Base-by-base conservation (phyloP, 92 coral and sea anemone genomes). In the Phenganax subtilis region DNA sequence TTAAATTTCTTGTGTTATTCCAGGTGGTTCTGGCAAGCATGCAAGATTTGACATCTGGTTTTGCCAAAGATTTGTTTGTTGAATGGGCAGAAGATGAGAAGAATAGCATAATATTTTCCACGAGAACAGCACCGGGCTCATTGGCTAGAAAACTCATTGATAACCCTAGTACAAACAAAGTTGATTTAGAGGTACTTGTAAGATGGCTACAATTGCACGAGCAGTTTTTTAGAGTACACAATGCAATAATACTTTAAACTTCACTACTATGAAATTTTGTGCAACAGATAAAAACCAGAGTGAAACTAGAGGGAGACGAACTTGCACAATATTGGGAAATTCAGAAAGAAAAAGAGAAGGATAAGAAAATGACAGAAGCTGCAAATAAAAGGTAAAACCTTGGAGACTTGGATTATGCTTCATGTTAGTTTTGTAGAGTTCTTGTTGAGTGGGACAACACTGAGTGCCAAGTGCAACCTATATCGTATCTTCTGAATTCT, bases 11-110 rank as follows among this genome's bases (percentile, higher is more conserved):
- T 29, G 7, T 72, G 77, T 6, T 59, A 12, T 62, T 57, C 7
- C 80, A 91, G 96, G 97, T 94, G 37, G 98, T 94, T 15, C 83
- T 94, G 15, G 97, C 93, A 51, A 91, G 97, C 59, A 92, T 94
- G 83, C 91, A 89, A 86, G 98, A 94, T 77, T 80, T 94, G 79
- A 87, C 96, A 0, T 88, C 92, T 76, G 98, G 98, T 31, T 94
- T 91, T 72, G 89, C 98, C 12, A 87, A 92, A 60, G 98, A 94
- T 67, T 80, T 94, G 82, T 94, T 94, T 77, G 85, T 89, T 27
- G 96, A 94, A 81, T 94, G 98, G 98, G 89, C 96, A 67, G 93
- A 89, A 57, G 89, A 92, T 64, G 94, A 93, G 15, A 90, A 85
- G 86, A 94, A 94, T 52, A 94, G 92, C 0, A 82, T 94, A 6